Conservation (phyloP, 2,888 invertebrate genomes). For the Drosophila kambysellisi region DNA sequence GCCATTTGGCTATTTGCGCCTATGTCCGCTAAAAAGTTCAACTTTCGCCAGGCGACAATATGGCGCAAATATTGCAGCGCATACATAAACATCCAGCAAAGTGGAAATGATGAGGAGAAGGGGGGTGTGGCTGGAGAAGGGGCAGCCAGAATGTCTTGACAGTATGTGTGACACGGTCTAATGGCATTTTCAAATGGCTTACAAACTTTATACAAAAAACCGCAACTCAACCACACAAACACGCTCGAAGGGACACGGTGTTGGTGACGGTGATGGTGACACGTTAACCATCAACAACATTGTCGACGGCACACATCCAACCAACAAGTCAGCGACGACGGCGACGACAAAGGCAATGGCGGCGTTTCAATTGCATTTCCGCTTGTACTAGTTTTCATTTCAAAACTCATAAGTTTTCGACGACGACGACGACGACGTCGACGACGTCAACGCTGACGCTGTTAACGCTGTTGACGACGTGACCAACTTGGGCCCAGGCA, state of each 20-base stretch:
- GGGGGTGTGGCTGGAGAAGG: background rate
- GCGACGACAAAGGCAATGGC: slow-evolving; percentile 68
- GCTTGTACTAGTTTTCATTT: slow-evolving; percentile 82
- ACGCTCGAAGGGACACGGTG: background rate
- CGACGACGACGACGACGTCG: slow-evolving; percentile 65
- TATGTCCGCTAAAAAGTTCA: slow-evolving; percentile 57
- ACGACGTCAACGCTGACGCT: slow-evolving; percentile 53
- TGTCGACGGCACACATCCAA: slow-evolving; percentile 48
- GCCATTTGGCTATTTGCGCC: slow-evolving; percentile 48
- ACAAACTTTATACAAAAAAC: slow-evolving; percentile 69
- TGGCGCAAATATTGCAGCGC: slow-evolving; percentile 69
- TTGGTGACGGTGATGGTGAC: slow-evolving; percentile 11
- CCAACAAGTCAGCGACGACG: slow-evolving; percentile 17
- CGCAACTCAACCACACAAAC: slow-evolving; percentile 35
- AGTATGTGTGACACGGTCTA: slow-evolving; percentile 68
- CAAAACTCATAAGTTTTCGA: slow-evolving; percentile 80
- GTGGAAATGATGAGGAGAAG: slow-evolving; percentile 6
- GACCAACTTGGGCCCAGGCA: slow-evolving; percentile 67
- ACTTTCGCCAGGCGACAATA: slow-evolving; percentile 50
- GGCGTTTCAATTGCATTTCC: slow-evolving; percentile 83
- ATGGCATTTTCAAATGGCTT: slow-evolving; percentile 78
- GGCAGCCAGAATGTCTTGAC: slow-evolving; percentile 51
- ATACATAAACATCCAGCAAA: slow-evolving; percentile 72
- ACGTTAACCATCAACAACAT: slow-evolving; percentile 61
- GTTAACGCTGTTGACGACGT: slow-evolving; percentile 47